Conservation (phyloP, 2,797 vertebrate genomes). For the Coccyzus lansbergi region DNA sequence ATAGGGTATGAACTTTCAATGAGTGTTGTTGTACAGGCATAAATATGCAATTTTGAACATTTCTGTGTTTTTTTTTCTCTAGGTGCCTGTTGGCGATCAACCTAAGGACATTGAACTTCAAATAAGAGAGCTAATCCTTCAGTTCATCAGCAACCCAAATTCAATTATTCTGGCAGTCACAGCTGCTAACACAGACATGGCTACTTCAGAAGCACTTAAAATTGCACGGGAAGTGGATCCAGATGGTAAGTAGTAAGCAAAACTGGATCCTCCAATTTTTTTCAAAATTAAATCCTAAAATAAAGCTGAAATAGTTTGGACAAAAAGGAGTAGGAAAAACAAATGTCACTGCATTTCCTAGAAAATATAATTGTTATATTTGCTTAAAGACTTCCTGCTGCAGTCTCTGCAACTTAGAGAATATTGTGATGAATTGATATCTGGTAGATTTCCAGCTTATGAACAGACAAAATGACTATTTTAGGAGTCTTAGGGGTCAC, state of each 20-base stretch:
- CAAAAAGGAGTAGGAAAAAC: background rate
- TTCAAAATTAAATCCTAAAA: background rate
- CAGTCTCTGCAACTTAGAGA: background rate
- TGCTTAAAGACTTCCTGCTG: background rate
- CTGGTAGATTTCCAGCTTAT: background rate
- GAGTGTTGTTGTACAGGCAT: background rate
- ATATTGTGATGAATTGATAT: background rate
- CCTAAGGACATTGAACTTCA: slow-evolving; percentile 98
- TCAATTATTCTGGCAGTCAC: slow-evolving; percentile 97
- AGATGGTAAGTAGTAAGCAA: slow-evolving; percentile 82
- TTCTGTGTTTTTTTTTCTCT: background rate
- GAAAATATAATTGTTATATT: background rate
- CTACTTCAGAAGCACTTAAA: slow-evolving; percentile 97
- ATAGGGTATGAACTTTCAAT: background rate
- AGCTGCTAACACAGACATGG: slow-evolving; percentile 99
- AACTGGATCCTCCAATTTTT: background rate
- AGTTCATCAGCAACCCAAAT: slow-evolving; percentile 98
- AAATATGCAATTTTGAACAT: background rate
- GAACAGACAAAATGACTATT: background rate
- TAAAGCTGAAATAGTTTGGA: background rate
- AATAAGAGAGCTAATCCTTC: slow-evolving; percentile 93
- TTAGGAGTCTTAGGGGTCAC: background rate
- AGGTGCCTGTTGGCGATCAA: slow-evolving; percentile 98
- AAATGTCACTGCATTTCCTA: background rate
- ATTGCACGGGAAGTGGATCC: slow-evolving; percentile 97